These are phyloP conservation scores for Galeopterus variegatus DNA, from an alignment of 2,113 vertebrate species.

Conservation along the genomic window DNA sequence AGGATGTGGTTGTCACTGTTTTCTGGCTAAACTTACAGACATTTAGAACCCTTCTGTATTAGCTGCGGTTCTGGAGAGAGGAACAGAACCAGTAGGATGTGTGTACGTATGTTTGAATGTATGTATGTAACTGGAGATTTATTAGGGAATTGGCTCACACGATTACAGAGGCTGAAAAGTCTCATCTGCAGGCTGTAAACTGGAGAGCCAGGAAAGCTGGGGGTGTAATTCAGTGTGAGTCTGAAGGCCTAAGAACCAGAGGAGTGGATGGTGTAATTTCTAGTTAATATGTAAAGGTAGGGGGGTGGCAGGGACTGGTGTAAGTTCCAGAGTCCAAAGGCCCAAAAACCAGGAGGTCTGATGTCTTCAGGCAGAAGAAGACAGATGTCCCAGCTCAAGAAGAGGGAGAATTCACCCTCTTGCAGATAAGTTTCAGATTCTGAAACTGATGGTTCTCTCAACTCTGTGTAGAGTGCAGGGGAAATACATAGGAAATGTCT, in stretches of 20 bases:
- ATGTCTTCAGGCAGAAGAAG: background rate
- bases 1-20: background rate
- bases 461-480: background rate
- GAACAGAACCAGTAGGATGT: background rate
- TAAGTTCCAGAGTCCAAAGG: background rate
- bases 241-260: background rate
- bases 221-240: background rate
- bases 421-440: background rate
- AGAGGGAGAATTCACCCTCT: background rate
- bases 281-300: background rate
- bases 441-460: background rate
- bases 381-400: background rate
- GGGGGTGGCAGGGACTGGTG: background rate
- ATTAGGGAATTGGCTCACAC: background rate
- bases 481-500: background rate
- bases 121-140: background rate
- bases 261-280: background rate
- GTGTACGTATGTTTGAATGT: background rate
- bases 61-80: background rate
- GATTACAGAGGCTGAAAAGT: background rate
- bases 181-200: background rate
- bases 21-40: background rate
- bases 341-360: background rate
- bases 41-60: background rate
- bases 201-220: background rate